Evolutionary conservation across 1,140 invertebrate genomes (phyloP), one percentile per base, ranked within the genome.

Genomic region (Eriosoma lanigerum): DNA sequence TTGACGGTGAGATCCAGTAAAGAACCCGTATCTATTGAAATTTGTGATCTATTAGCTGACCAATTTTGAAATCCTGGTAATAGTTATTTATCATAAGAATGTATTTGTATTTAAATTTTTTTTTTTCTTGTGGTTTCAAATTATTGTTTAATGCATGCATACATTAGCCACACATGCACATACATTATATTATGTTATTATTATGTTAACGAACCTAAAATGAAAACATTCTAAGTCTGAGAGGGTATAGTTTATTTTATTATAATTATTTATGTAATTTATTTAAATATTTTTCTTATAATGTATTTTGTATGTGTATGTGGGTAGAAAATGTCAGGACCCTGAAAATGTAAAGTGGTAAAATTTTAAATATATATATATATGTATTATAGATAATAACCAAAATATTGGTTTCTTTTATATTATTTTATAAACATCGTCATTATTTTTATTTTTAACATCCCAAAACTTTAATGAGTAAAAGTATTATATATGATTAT

Each of bases 1-100:
- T 88, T 99, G 83, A 99, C 97, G 70, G 92, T 98, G 80, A 91
- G 97, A 86, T 96, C 96, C 70, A 98, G 96, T 87, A 98, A 98
- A 89, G 96, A 98, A 87, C 89, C 91, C 52, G 95, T 97, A 83
- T 96, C 96, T 80, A 90, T 93, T 85, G 93, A 95, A 89, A 88
- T 96, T 83, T 96, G 94, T 85, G 91, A 96, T 86, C 88, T 97
- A 82, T 88, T 97, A 83, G 90, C 91, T 85, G 94, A 97, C 87
- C 94, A 96, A 88, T 96, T 97, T 89, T 84, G 80, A 84, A 81
- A 62, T 38, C 52, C 12, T 81, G 54, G 50, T 78, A 60, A 60
- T 78, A 29, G n/a, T 46, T 48, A 78, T 48, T 60, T 29, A 9
- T 60, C 9, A 26, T 78, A 21, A 24, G 48, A 58, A 26, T 15